Conservation (phyloP, 2,113 vertebrate species). For the Pycnonotus jocosus region DNA sequence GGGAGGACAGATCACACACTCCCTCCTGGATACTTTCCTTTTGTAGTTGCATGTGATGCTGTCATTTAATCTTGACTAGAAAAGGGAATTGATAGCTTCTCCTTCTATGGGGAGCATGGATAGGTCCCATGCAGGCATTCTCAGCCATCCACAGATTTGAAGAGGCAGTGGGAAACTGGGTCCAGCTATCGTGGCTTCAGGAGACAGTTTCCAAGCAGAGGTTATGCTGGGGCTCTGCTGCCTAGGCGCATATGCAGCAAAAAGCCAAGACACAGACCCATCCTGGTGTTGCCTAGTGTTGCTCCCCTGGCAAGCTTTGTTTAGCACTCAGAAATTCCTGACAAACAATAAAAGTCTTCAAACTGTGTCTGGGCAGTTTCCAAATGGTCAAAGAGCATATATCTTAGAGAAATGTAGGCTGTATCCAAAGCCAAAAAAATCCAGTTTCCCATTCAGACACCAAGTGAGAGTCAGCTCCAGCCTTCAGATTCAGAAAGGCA, state of each 20-base stretch:
- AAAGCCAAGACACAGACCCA: not conserved
- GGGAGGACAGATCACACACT: not conserved
- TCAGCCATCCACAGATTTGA: not conserved
- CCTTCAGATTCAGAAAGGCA: not conserved
- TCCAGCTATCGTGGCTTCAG: not conserved
- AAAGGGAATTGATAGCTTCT: not conserved
- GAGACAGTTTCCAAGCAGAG: not conserved
- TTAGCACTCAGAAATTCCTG: not conserved
- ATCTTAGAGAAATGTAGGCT: not conserved
- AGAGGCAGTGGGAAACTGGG: not conserved
- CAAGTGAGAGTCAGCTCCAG: not conserved
- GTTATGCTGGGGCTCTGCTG: not conserved
- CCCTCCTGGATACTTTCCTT: not conserved
- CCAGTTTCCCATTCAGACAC: not conserved
- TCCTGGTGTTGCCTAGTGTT: too few relatives aligned
- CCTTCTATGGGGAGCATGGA: not conserved
- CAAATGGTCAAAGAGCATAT: not conserved
- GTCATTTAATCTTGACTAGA: not conserved
- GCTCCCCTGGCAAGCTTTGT: not conserved
- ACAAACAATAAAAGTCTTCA: not conserved
- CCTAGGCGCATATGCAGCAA: accelerated
- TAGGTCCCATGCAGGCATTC: not conserved
- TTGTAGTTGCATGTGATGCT: not conserved
- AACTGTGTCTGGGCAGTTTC: not conserved
- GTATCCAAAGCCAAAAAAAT: not conserved